phyloP scores from a whole-genome alignment of 2,797 vertebrate species.

The Ctenosaura bakeri region DNA sequence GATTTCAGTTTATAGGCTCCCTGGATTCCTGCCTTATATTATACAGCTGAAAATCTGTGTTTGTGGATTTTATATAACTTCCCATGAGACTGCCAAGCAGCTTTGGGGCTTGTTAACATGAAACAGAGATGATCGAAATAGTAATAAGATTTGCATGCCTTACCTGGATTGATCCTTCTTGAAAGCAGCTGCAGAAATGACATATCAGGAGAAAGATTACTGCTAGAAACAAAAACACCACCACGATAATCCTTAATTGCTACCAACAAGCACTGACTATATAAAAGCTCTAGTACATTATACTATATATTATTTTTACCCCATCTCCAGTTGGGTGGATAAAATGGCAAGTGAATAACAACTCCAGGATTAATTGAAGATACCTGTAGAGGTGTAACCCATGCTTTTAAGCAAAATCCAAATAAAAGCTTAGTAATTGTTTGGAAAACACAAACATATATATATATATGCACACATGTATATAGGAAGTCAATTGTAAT shows the following conservation, averaged over 20 bases:
- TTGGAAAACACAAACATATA: neutral
- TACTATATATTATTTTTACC: too few species aligned
- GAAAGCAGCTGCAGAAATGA: neutral
- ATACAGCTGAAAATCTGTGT: constrained; percentile 38
- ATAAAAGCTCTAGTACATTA: too few species aligned
- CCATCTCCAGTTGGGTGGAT: too few species aligned
- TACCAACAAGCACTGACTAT: neutral
- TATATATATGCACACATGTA: too few species aligned
- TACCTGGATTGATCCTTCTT: constrained; percentile 18
- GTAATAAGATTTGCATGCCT: constrained; percentile 30
- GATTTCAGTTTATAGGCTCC: constrained; percentile 28
- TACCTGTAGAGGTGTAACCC: neutral
- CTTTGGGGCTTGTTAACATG: constrained; percentile 37
- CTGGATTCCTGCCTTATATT: neutral
- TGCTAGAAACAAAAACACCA: neutral
- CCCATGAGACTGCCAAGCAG: neutral
- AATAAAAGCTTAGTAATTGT: neutral
- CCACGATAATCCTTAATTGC: neutral
- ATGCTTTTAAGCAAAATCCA: neutral
- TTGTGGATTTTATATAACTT: constrained; percentile 27
- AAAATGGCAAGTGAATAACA: neutral
- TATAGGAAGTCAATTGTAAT: too few species aligned
- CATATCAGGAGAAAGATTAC: neutral
- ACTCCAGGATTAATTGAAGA: neutral
- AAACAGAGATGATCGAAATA: constrained; percentile 17